Percentiles rank a stretch among this genome's conserved stretches.
Evolutionary conservation across 2,113 vertebrate species (phyloP).

Genomic region (Nannospalax galili): DNA sequence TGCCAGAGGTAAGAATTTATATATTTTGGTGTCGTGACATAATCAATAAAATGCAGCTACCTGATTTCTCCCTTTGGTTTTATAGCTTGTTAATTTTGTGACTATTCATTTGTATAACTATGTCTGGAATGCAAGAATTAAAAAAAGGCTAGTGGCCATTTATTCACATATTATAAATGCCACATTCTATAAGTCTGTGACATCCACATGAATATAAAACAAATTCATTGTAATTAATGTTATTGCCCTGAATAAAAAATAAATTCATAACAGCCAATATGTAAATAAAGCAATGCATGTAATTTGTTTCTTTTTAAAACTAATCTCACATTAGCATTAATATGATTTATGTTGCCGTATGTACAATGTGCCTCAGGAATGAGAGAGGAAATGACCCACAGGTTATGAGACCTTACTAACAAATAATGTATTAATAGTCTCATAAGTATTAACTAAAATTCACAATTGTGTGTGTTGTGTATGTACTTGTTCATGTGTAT

Average conservation of each 20-base stretch:
- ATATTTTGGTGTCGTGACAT: constrained; percentile 65
- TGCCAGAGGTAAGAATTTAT: constrained; percentile 54
- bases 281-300: constrained; percentile 77
- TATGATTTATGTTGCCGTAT: constrained; percentile 73
- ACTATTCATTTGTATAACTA: constrained; percentile 64
- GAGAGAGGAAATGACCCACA: constrained; percentile 56
- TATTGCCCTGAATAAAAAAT: constrained; percentile 80
- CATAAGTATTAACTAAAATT: constrained; percentile 71
- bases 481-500: neutral
- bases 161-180: constrained; percentile 59
- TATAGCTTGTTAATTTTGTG: constrained; percentile 67
- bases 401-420: constrained; percentile 74
- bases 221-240: constrained; percentile 81
- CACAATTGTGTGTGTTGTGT: neutral
- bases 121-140: constrained; percentile 27
- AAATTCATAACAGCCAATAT: constrained; percentile 76
- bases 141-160: constrained; percentile 59
- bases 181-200: constrained; percentile 50
- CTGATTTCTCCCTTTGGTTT: constrained; percentile 21
- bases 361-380: constrained; percentile 47
- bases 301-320: constrained; percentile 69
- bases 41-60: constrained; percentile 60
- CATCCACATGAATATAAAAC: constrained; percentile 68
- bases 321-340: constrained; percentile 67
- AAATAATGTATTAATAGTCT: constrained; percentile 62